Base-by-base conservation (phyloP, 2,888 invertebrate species). In the Hydropsyche betteni region DNA sequence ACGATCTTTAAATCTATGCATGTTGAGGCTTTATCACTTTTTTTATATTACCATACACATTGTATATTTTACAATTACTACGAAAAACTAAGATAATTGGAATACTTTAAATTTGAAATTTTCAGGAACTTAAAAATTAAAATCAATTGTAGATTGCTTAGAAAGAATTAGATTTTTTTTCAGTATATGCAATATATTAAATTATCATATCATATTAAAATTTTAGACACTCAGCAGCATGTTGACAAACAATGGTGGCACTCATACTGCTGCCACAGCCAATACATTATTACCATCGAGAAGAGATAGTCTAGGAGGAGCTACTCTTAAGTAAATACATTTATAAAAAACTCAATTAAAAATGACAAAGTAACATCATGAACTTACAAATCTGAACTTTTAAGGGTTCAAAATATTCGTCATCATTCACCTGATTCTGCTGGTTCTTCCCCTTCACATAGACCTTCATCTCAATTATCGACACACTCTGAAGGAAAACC, bases 161-260 rank as follows among this genome's bases (percentile, higher is more conserved):
- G 44, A 44, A 10, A 44, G 7, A 44, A 44, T 44, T 44, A 44
- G 44, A 44, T 44, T 44, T 44, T 44, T 44, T 69, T 38, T 69
- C 12, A 50, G 36, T 44, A 24, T 2, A 69, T 10, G 14, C 12
- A 38, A 51, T 24, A 24, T 24, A 24, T 24, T 24, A 24, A 33
- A 5, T 76, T 58, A 33, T 77, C 77, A 53, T 58, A 10, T 34
- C 33, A 53, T 38, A 36, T 72, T 77, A 16, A 68, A 36, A 72
- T 74, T 76, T 12, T 84, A 94, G 93, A 95, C 95, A 36, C 85
- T 96, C 81, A 92, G 91, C 81, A 94, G 93, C 82, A 91, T 97
- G 89, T 92, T 94, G 71, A 82, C 84, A 14, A 88, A 84, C 77
- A 90, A 88, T 79, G 89, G 91, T 52, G 72, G 72, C 4, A 58